These are phyloP conservation scores for Ceratosolen solmsi DNA, from an alignment of 1,140 invertebrate species.

Conservation along the genomic window DNA sequence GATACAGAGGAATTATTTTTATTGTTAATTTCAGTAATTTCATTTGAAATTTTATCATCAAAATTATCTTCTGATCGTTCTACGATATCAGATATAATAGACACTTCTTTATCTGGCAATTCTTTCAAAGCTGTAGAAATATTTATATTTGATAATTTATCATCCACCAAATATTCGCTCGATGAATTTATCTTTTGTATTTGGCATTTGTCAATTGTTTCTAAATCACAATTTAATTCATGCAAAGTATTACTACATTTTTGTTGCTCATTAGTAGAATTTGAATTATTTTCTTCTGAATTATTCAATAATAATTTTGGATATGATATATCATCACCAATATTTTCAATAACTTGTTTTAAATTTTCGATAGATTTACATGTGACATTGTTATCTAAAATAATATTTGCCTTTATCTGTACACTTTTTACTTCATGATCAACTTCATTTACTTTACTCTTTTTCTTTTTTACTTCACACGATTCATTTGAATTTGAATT, in stretches of 20 bases:
- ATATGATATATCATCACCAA: conserved; percentile 57
- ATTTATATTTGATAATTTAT: conserved; percentile 22
- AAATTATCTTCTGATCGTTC: conserved; percentile 10
- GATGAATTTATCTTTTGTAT: conserved; percentile 23
- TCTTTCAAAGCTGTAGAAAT: neutral
- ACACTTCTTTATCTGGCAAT: conserved; percentile 27
- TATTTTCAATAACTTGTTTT: conserved; percentile 64
- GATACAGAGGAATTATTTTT: conserved; percentile 42
- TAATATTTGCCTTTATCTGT: conserved; percentile 48
- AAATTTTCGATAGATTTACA: conserved; percentile 67
- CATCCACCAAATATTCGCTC: neutral
- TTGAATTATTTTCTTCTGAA: conserved; percentile 1
- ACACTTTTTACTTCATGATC: conserved; percentile 17
- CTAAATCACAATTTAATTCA: conserved; percentile 23
- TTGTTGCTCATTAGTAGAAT: neutral
- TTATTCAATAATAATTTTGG: neutral
- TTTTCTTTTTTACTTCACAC: conserved; percentile 51
- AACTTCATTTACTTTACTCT: conserved; percentile 37
- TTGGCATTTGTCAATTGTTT: conserved; percentile 41
- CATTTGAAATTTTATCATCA: conserved; percentile 22
- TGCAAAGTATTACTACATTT: conserved; percentile 5
- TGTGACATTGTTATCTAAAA: conserved; percentile 57
- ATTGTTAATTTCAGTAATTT: conserved; percentile 18
- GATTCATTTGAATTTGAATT: conserved; percentile 30
- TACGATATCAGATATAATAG: neutral